phyloP scores from a whole-genome alignment of 2,888 invertebrate genomes.

The Liopterus haemorrhoidalis region DNA sequence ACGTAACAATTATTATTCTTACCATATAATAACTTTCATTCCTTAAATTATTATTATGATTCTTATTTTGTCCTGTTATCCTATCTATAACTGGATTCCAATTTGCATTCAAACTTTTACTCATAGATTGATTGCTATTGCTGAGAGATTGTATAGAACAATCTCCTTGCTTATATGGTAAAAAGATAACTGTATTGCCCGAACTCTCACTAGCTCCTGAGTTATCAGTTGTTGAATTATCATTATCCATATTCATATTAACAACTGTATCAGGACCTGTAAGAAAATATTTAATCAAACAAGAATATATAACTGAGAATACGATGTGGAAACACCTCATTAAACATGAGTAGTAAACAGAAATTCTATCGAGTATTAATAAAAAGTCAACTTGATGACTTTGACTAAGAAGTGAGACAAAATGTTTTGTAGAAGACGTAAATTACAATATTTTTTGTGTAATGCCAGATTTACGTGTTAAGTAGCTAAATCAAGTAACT shows the following conservation, averaged over 20 bases:
- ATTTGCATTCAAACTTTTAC: slow-evolving; percentile 57
- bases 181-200: slow-evolving; percentile 50
- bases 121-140: slow-evolving; percentile 35
- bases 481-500: too few species aligned
- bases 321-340: too few species aligned
- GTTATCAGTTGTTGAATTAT: slow-evolving; percentile 43
- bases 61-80: slow-evolving; percentile 64
- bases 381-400: not conserved
- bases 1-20: slow-evolving; percentile 36
- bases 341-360: too few species aligned
- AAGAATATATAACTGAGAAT: not conserved
- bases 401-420: too few species aligned
- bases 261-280: slow-evolving; percentile 38
- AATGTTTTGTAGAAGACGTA: too few species aligned
- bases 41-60: slow-evolving; percentile 52
- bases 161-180: slow-evolving; percentile 38
- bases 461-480: too few species aligned
- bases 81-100: slow-evolving; percentile 88
- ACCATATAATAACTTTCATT: slow-evolving; percentile 93
- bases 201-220: slow-evolving; percentile 50
- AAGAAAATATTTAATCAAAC: not conserved
- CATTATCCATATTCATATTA: slow-evolving; percentile 31
- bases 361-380: not conserved
- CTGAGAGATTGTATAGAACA: slow-evolving; percentile 30
- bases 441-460: too few species aligned